Conservation (phyloP, 2,797 vertebrate genomes). For the Apogon talboti region DNA sequence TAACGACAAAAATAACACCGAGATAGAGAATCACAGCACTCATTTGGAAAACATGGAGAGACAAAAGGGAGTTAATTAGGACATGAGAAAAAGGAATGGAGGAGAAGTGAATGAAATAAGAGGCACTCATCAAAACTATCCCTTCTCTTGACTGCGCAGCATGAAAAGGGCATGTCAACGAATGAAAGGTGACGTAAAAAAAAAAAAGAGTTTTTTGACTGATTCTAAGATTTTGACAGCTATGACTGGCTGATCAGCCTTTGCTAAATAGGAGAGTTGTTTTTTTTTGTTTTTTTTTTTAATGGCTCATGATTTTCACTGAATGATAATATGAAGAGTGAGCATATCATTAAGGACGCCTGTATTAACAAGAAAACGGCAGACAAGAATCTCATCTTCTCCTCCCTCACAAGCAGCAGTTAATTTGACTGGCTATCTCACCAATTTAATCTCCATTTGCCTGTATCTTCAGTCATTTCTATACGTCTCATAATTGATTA, state of each 20-base stretch:
- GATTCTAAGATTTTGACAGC: slow-evolving; percentile 50
- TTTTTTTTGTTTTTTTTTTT: slow-evolving; percentile 26
- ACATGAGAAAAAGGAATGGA: slow-evolving; percentile 54
- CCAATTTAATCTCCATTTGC: slow-evolving; percentile 74
- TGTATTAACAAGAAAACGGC: slow-evolving; percentile 62
- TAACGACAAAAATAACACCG: slow-evolving; percentile 70
- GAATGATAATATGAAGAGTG: slow-evolving; percentile 62
- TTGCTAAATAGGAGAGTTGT: slow-evolving; percentile 40
- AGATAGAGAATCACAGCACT: slow-evolving; percentile 69
- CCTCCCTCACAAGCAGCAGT: slow-evolving; percentile 75
- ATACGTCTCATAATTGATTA: slow-evolving; percentile 76
- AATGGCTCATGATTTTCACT: slow-evolving; percentile 53
- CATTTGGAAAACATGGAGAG: slow-evolving; percentile 74
- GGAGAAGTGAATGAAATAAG: slow-evolving; percentile 65
- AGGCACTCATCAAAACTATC: slow-evolving; percentile 67
- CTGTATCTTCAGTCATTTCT: slow-evolving; percentile 75
- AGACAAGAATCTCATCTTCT: slow-evolving; percentile 77
- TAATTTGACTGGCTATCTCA: slow-evolving; percentile 78
- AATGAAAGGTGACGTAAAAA: slow-evolving; percentile 35
- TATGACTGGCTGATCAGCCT: slow-evolving; percentile 52
- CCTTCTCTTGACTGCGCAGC: slow-evolving; percentile 59
- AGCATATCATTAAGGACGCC: slow-evolving; percentile 69
- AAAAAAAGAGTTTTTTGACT: slow-evolving; percentile 26
- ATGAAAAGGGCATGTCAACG: slow-evolving; percentile 75
- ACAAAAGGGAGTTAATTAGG: slow-evolving; percentile 80